phyloP scores from a whole-genome alignment of 23 tunicate species.

The Trididemnum nubilum region DNA sequence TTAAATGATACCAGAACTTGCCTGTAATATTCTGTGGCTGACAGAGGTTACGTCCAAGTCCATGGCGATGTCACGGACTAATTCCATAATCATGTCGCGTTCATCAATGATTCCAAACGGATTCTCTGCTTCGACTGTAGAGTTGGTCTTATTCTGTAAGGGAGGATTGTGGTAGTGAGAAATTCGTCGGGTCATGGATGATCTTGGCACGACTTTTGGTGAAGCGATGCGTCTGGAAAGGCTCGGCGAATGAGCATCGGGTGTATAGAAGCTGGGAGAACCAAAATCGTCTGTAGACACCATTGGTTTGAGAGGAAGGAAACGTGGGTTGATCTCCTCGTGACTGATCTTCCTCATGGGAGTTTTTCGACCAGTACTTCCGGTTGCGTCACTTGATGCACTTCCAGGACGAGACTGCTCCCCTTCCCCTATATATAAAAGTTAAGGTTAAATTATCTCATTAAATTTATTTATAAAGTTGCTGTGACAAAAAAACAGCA shows the following conservation, averaged over 20 bases:
- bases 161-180: slow-evolving; percentile 69
- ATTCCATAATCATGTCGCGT: slow-evolving; percentile 96
- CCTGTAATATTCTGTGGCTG: slow-evolving; percentile 94
- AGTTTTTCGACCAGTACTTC: slow-evolving; percentile 70
- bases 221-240: background rate
- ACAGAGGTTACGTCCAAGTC: slow-evolving; percentile 89
- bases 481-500: too few relatives aligned
- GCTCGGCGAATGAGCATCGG: slow-evolving; percentile 46
- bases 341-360: slow-evolving; percentile 77
- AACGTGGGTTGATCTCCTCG: slow-evolving; percentile 76
- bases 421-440: slow-evolving; percentile 8
- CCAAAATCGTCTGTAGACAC: slow-evolving; percentile 79
- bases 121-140: background rate
- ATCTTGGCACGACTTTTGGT: background rate
- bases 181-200: slow-evolving; percentile 60
- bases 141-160: background rate
- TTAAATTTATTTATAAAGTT: too few relatives aligned
- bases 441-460: too few relatives aligned
- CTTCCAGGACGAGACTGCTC: slow-evolving; percentile 43
- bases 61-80: slow-evolving; percentile 89
- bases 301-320: slow-evolving; percentile 86
- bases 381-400: slow-evolving; percentile 40
- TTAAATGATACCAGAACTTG: background rate
- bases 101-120: slow-evolving; percentile 65
- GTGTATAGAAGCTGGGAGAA: slow-evolving; percentile 76